phyloP scores from a whole-genome alignment of 2,888 invertebrate species.

The Globia sparganii region DNA sequence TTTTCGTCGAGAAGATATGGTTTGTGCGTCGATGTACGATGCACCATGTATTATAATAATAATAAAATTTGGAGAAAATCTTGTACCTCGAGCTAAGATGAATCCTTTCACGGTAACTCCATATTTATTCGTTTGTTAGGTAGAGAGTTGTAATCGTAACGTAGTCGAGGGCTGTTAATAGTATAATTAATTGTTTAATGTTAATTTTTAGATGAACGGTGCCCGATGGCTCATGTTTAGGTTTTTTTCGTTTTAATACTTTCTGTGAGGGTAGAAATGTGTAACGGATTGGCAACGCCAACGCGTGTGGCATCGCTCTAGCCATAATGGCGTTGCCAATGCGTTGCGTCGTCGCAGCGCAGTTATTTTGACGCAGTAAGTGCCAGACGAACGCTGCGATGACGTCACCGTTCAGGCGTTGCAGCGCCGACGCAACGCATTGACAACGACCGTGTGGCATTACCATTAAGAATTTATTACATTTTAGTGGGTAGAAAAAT shows the following conservation, averaged over 20 bases:
- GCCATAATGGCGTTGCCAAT: background rate
- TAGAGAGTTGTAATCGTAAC: slow-evolving; percentile 57
- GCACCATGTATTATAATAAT: slow-evolving; percentile 7
- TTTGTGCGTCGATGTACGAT: background rate
- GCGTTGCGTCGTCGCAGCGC: background rate
- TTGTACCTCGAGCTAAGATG: slow-evolving; percentile 33
- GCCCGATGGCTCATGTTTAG: slow-evolving; percentile 27
- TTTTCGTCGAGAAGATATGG: background rate
- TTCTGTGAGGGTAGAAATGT: slow-evolving; percentile 14
- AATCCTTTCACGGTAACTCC: slow-evolving; percentile 26
- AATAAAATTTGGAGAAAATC: slow-evolving; percentile 33
- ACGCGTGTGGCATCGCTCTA: too few species aligned
- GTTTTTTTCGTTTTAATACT: slow-evolving; percentile 16
- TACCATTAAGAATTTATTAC: background rate
- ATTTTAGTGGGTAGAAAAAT: background rate
- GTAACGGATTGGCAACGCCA: too few species aligned
- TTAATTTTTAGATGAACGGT: slow-evolving; percentile 54
- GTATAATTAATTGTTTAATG: slow-evolving; percentile 64
- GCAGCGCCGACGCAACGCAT: too few species aligned
- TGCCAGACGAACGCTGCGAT: too few species aligned
- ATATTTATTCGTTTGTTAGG: slow-evolving; percentile 51
- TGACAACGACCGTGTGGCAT: too few species aligned
- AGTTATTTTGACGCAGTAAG: background rate
- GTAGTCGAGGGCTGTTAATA: slow-evolving; percentile 75
- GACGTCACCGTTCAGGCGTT: too few species aligned